These are phyloP conservation scores for Silurus aristotelis DNA, from an alignment of 2,797 vertebrate genomes.

Conservation along the genomic window DNA sequence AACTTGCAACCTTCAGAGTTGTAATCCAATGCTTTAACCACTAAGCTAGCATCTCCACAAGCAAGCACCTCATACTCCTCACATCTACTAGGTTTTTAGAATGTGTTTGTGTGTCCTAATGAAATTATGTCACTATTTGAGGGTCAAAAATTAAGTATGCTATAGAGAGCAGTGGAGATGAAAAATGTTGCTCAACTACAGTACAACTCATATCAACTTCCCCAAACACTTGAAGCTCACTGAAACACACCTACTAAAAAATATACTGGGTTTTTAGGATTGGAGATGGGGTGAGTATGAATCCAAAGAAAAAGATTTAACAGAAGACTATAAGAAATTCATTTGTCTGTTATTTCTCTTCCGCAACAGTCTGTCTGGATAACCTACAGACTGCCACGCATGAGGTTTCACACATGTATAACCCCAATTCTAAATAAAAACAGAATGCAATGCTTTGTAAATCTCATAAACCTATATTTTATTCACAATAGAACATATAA, in stretches of 20 bases:
- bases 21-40: no score
- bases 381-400: neutral
- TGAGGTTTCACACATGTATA: neutral
- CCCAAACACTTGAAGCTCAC: neutral
- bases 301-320: neutral
- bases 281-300: neutral
- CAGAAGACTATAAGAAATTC: neutral
- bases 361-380: neutral
- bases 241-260: neutral
- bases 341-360: neutral
- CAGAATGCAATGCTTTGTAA: no score
- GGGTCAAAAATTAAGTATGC: neutral
- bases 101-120: conserved; percentile 39
- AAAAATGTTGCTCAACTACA: neutral
- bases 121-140: conserved; percentile 50
- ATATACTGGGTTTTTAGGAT: neutral
- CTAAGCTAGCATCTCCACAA: no score
- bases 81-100: neutral
- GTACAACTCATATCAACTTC: neutral
- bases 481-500: no score
- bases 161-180: neutral
- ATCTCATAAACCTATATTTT: no score
- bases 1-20: no score
- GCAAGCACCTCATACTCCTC: no score
- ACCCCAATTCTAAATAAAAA: no score